These are phyloP conservation scores for Acanthaster planci DNA, from an alignment of 35 echinoderm and acorn worm species.

Conservation along the genomic window DNA sequence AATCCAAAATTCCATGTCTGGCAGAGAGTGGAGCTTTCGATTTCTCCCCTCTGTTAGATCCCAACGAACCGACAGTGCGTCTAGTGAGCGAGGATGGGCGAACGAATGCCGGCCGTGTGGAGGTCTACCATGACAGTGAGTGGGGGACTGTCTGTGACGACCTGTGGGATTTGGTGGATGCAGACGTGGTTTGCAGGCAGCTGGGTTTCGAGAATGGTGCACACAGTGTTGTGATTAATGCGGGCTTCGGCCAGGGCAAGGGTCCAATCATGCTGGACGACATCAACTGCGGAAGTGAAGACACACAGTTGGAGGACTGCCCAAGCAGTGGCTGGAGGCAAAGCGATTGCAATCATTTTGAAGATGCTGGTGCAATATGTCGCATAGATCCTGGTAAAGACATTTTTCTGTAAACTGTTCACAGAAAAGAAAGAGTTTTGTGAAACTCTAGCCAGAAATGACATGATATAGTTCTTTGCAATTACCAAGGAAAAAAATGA, in stretches of 20 bases:
- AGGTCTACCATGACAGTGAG: slow-evolving; percentile 25
- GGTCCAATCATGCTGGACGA: slow-evolving; percentile 29
- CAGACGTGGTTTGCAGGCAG: slow-evolving; percentile 39
- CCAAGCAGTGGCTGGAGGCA: neutral
- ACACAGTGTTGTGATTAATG: neutral
- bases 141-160: slow-evolving; percentile 52
- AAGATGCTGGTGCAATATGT: slow-evolving; percentile 36
- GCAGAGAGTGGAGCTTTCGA: too few species aligned
- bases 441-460: too few species aligned
- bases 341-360: neutral
- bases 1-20: too few species aligned
- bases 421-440: too few species aligned
- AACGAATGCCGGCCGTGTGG: slow-evolving; percentile 27
- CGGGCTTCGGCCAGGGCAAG: slow-evolving; percentile 9
- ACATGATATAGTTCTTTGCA: too few species aligned
- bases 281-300: slow-evolving; percentile 5
- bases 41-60: too few species aligned
- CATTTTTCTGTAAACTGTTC: too few species aligned
- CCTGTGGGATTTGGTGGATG: slow-evolving; percentile 16
- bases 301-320: slow-evolving; percentile 1
- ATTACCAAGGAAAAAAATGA: too few species aligned
- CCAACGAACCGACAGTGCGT: slow-evolving; percentile 5
- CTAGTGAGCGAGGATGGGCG: slow-evolving; percentile 20
- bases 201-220: slow-evolving; percentile 7
- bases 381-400: slow-evolving; percentile 1